Conservation (phyloP, 2,113 vertebrate genomes). For the Paraplagusia blochii region DNA sequence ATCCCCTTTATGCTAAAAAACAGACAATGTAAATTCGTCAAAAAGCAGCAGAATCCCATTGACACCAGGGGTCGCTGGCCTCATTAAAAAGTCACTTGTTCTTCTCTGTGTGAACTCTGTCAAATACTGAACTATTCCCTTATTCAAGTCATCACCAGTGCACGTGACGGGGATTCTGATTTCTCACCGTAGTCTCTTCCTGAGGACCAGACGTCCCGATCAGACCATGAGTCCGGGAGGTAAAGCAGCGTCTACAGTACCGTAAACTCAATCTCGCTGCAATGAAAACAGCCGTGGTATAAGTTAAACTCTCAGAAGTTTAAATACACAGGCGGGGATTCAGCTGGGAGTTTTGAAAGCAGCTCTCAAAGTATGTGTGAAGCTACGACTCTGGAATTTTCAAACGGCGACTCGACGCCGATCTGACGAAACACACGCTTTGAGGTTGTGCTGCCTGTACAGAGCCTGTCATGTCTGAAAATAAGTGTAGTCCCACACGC, state of each 20-base stretch:
- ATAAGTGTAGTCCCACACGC: not conserved
- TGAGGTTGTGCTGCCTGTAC: not conserved
- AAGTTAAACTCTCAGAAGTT: constrained; percentile 38
- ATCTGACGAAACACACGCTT: constrained; percentile 19
- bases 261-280: constrained; percentile 31
- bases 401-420: constrained; percentile 1
- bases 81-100: constrained; percentile 29
- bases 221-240: constrained; percentile 15
- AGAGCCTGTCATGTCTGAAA: too few species aligned
- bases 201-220: constrained; percentile 19
- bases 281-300: constrained; percentile 42
- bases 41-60: not conserved
- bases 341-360: constrained; percentile 15
- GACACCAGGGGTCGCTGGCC: not conserved
- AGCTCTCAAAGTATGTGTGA: constrained; percentile 10
- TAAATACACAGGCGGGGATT: constrained; percentile 26
- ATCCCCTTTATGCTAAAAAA: not conserved
- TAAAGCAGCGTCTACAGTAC: constrained; percentile 30
- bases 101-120: constrained; percentile 23
- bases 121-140: constrained; percentile 21
- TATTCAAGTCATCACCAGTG: constrained; percentile 45
- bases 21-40: too few species aligned
- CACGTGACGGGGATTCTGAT: constrained; percentile 9
- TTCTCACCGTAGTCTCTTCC: not conserved
- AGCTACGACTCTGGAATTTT: constrained; percentile 3